Percentiles rank a stretch among this genome's conserved stretches.
Conservation (phyloP, 2,888 invertebrate species). For the Thysanoteuthis rhombus region DNA sequence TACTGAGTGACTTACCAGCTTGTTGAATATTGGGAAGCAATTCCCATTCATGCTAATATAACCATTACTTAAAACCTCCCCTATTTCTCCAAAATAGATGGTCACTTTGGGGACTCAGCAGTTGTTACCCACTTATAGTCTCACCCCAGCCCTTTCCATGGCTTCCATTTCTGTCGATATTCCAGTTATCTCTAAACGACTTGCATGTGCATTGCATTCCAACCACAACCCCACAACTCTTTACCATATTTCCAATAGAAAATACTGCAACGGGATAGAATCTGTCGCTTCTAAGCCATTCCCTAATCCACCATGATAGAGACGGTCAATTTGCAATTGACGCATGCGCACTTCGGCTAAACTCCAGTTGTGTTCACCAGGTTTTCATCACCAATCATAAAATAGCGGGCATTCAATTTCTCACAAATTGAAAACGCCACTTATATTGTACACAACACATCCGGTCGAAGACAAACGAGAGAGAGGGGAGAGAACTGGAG, state of each 20-base stretch:
- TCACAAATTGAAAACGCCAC: conserved; percentile 12
- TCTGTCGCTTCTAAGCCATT: background rate
- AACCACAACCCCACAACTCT: background rate
- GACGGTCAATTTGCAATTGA: background rate
- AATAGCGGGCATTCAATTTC: background rate
- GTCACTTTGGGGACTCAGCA: too few species aligned
- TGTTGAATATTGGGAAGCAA: too few species aligned
- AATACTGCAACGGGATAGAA: background rate
- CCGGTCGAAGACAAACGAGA: background rate
- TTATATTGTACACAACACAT: background rate
- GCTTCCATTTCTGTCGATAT: background rate
- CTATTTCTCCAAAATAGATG: too few species aligned
- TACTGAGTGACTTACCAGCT: too few species aligned
- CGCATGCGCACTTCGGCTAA: background rate
- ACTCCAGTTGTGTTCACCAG: background rate
- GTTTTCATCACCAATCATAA: background rate
- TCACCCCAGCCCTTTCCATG: too few species aligned
- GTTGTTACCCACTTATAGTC: too few species aligned
- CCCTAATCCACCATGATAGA: background rate
- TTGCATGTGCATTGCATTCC: background rate
- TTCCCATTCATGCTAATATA: too few species aligned
- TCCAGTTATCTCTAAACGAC: background rate
- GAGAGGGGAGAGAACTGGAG: background rate
- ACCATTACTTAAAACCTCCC: too few species aligned
- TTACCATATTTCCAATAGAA: background rate